Evolutionary conservation across 1,140 invertebrate species (phyloP).

Genomic region (Agrilus planipennis): DNA sequence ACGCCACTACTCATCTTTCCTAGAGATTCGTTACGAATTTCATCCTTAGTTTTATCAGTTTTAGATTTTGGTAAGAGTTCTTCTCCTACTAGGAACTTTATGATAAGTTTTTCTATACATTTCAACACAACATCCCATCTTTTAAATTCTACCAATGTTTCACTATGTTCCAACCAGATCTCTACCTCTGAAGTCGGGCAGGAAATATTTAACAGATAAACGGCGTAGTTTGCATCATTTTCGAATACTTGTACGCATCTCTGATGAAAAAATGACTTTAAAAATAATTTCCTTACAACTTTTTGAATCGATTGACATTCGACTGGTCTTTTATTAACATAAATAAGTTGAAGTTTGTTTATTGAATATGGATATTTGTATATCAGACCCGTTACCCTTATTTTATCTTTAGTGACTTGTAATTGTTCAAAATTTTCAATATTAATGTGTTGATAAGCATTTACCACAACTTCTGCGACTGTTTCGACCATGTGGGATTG

Average conservation of each 20-base stretch:
- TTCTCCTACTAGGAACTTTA: slow-evolving; percentile 28
- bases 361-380: slow-evolving; percentile 34
- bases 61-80: slow-evolving; percentile 1
- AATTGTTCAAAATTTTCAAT: slow-evolving; percentile 37
- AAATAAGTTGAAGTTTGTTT: slow-evolving; percentile 47
- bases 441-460: slow-evolving; percentile 38
- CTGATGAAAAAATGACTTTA: background rate
- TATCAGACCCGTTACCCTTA: slow-evolving; percentile 43
- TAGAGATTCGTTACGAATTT: background rate
- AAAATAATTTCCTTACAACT: slow-evolving; percentile 30
- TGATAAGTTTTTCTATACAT: slow-evolving; percentile 40
- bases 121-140: slow-evolving; percentile 41
- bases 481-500: slow-evolving; percentile 42
- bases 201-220: slow-evolving; percentile 47
- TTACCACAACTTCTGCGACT: slow-evolving; percentile 38
- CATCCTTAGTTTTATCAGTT: background rate
- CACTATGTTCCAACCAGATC: slow-evolving; percentile 38
- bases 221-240: slow-evolving; percentile 33
- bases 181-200: slow-evolving; percentile 47
- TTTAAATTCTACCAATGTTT: slow-evolving; percentile 47
- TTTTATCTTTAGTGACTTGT: slow-evolving; percentile 36
- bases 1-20: background rate
- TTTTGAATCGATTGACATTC: slow-evolving; percentile 40
- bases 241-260: background rate
- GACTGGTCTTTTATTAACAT: slow-evolving; percentile 48